Evolutionary conservation across 2,797 vertebrate genomes (phyloP), one percentile per base, ranked within the genome.

Genomic region (Phrynocephalus forsythii): DNA sequence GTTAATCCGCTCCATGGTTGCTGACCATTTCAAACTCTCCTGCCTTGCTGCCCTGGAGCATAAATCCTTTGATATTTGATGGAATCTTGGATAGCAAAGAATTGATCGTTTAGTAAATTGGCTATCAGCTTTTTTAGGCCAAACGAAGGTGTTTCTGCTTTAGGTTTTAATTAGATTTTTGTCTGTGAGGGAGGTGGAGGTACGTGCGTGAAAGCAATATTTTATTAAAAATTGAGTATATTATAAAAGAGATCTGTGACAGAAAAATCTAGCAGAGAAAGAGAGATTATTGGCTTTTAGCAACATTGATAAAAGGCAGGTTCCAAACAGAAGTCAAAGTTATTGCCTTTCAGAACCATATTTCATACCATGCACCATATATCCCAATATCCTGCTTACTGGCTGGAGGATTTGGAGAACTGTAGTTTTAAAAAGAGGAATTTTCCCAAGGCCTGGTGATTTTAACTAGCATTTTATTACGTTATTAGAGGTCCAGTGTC

Each of bases 1-100:
- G 77, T 86, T 95, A 93, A 96, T 93, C 90, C 86, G 86, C 94
- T 86, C 82, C 79, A 81, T 92, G 91, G 82, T 93, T 92, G 94
- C 85, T 93, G 90, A 93, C 88, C 91, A 90, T 92, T 96, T 95
- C 90, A 94, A 94, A 86, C 86, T 90, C 56, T 87, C 93, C 69
- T 69, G 85, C 94, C 93, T 94, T 73, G 89, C 80, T 83, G 91
- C 72, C 87, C 82, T 88, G 90, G 90, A 92, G 72, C 83, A 89
- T 93, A 95, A 95, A 93, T 93, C 90, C 73, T 66, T 68, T 86
- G 85, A 89, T 84, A 89, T 73, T 60, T 92, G 91, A 93, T 92
- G 83, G 83, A 92, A 90, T 60, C 82, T 69, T 82, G 73, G 90
- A 89, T 94, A 91, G 89, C 5, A 56, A 88, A 90, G 28, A 88